Conservation (phyloP, 2,888 invertebrate genomes). For the Lamproptera curius region DNA sequence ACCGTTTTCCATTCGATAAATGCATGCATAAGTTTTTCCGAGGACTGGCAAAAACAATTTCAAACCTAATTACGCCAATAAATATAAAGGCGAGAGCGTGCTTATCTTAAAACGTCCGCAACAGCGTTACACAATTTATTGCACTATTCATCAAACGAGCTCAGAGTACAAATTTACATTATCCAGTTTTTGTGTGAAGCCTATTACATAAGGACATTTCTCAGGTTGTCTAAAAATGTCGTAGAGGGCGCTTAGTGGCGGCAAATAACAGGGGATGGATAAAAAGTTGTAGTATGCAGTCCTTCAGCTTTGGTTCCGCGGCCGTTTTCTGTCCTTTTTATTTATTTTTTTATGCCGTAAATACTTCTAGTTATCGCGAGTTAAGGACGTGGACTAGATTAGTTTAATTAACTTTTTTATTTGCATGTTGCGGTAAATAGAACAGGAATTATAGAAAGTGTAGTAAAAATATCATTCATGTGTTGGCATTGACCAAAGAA, state of each 20-base stretch:
- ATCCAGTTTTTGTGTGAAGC: constrained; percentile 13
- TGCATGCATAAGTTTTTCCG: no score
- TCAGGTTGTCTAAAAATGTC: constrained; percentile 21
- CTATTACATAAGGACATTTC: constrained; percentile 21
- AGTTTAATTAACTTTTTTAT: constrained; percentile 6
- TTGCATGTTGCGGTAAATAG: no score
- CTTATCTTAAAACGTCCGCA: constrained; percentile 2
- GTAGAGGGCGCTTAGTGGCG: constrained; percentile 14
- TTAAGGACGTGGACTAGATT: neutral
- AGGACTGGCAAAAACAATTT: no score
- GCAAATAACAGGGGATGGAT: constrained; percentile 18
- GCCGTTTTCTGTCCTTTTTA: neutral
- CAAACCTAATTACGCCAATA: no score
- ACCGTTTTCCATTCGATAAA: no score
- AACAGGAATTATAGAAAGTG: no score
- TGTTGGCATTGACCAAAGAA: no score
- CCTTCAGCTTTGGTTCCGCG: constrained; percentile 8
- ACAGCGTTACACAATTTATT: constrained; percentile 14
- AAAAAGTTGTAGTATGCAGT: constrained; percentile 20
- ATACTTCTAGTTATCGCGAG: constrained; percentile 9
- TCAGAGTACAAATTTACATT: constrained; percentile 15
- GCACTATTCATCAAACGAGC: constrained; percentile 13
- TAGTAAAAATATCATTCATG: no score
- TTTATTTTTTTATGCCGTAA: constrained; percentile 5
- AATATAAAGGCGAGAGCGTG: constrained; percentile 2